These are phyloP conservation scores for Chelon auratus DNA, from an alignment of 2,797 vertebrate genomes.

Conservation along the genomic window DNA sequence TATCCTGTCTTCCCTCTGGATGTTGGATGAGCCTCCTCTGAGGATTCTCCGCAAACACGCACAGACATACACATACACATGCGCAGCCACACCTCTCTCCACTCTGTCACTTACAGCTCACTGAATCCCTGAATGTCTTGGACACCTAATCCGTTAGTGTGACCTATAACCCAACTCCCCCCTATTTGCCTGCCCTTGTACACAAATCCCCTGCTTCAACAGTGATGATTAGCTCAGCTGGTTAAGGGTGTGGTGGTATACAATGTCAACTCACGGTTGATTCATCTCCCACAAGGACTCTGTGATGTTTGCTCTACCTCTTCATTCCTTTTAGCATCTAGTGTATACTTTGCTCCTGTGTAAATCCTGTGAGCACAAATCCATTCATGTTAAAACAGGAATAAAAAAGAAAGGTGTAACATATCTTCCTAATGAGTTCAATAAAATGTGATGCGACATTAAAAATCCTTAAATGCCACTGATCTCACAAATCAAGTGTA, in stretches of 20 bases:
- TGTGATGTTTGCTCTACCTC: conserved; percentile 35
- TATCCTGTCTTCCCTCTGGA: conserved; percentile 66
- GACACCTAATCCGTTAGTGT: conserved; percentile 73
- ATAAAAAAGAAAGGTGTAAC: conserved; percentile 2
- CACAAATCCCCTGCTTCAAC: conserved; percentile 63
- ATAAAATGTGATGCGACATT: conserved; percentile 14
- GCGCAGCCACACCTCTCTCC: conserved; percentile 52
- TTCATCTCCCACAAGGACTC: conserved; percentile 60
- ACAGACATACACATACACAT: conserved; percentile 32
- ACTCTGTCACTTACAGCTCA: conserved; percentile 61
- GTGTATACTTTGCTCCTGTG: conserved; percentile 8
- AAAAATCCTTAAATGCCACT: conserved; percentile 6
- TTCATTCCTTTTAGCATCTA: conserved; percentile 4
- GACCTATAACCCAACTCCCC: conserved; percentile 69
- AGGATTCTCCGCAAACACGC: conserved; percentile 67
- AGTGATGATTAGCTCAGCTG: conserved; percentile 72
- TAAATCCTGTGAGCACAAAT: conserved; percentile 12
- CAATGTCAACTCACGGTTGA: conserved; percentile 64
- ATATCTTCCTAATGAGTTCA: conserved; percentile 5
- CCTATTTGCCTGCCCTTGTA: conserved; percentile 31
- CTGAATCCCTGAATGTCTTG: conserved; percentile 52
- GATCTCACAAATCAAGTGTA: conserved; percentile 30
- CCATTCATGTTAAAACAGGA: conserved; percentile 19
- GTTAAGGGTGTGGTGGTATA: conserved; percentile 75
- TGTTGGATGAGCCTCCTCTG: conserved; percentile 74